These are phyloP conservation scores for Delichon dasypus DNA, from an alignment of 2,797 vertebrate genomes.

Conservation along the genomic window DNA sequence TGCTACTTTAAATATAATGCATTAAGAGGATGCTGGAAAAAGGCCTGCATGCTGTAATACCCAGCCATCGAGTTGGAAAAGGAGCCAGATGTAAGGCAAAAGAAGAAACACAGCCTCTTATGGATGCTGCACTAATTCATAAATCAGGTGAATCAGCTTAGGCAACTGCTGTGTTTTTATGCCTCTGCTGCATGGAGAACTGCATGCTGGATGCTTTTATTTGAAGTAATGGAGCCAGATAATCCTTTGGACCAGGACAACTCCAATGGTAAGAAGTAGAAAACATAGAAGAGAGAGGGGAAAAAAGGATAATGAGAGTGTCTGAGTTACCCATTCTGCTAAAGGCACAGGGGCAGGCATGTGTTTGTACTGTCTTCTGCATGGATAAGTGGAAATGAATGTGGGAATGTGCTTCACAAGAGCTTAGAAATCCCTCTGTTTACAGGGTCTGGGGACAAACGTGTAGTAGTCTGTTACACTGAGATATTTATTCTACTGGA, in stretches of 20 bases:
- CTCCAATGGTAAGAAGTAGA: slow-evolving; percentile 85
- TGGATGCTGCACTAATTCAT: slow-evolving; percentile 77
- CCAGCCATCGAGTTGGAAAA: slow-evolving; percentile 79
- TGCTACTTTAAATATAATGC: slow-evolving; percentile 83
- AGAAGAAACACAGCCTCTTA: slow-evolving; percentile 79
- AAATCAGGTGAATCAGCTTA: slow-evolving; percentile 76
- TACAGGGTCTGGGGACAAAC: slow-evolving; percentile 25
- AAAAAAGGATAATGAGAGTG: not conserved
- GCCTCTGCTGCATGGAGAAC: slow-evolving; percentile 72
- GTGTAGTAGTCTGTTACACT: not conserved
- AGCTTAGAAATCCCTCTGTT: slow-evolving; percentile 41
- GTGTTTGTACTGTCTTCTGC: slow-evolving; percentile 61
- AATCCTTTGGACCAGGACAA: slow-evolving; percentile 80
- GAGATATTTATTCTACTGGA: not conserved
- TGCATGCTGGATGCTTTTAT: slow-evolving; percentile 69
- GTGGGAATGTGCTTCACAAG: slow-evolving; percentile 44
- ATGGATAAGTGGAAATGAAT: slow-evolving; percentile 46
- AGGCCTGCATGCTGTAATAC: slow-evolving; percentile 79
- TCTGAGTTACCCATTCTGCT: slow-evolving; percentile 46
- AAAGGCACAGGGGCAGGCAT: slow-evolving; percentile 21
- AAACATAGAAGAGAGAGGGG: slow-evolving; percentile 37
- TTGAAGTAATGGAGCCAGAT: slow-evolving; percentile 86
- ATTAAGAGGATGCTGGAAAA: slow-evolving; percentile 78
- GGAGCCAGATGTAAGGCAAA: slow-evolving; percentile 87
- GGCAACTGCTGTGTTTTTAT: slow-evolving; percentile 62